These are phyloP conservation scores for Harlomillsia oculata DNA, from an alignment of 1,140 invertebrate genomes.

Conservation along the genomic window DNA sequence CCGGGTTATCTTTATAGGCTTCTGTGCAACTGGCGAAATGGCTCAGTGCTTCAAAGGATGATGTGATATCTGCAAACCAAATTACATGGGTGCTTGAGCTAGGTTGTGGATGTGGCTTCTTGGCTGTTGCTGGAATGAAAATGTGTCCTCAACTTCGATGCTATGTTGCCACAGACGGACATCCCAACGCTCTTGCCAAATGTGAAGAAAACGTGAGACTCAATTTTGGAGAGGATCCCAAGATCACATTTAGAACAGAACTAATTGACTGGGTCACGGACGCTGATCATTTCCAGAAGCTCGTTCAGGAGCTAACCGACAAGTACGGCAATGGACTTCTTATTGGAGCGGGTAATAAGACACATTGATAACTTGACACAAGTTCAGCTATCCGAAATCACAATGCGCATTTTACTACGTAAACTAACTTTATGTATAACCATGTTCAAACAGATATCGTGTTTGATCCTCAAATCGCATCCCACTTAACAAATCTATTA, in stretches of 20 bases:
- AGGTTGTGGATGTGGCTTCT: slow-evolving; percentile 22
- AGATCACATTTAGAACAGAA: neutral
- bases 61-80: neutral
- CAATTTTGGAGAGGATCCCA: slow-evolving; percentile 8
- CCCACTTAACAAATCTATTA: slow-evolving; percentile 4
- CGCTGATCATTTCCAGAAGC: neutral
- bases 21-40: slow-evolving; percentile 8
- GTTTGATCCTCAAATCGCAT: slow-evolving; percentile 11
- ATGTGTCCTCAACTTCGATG: neutral
- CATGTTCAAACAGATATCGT: slow-evolving; percentile 11
- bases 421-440: neutral
- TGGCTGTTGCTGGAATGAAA: slow-evolving; percentile 15
- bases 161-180: slow-evolving; percentile 18
- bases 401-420: slow-evolving; percentile 3
- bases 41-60: neutral
- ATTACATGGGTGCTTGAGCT: slow-evolving; percentile 10
- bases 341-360: slow-evolving; percentile 14
- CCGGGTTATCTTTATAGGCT: neutral
- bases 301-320: neutral
- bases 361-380: neutral
- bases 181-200: slow-evolving; percentile 9
- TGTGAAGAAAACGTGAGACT: slow-evolving; percentile 8
- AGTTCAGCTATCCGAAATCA: neutral
- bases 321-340: slow-evolving; percentile 11
- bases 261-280: slow-evolving; percentile 17